A percentile compares a stretch with the other conserved stretches of the same genome.
Conservation (phyloP, 2,113 vertebrate genomes). For the Phylloscopus trochiloides region DNA sequence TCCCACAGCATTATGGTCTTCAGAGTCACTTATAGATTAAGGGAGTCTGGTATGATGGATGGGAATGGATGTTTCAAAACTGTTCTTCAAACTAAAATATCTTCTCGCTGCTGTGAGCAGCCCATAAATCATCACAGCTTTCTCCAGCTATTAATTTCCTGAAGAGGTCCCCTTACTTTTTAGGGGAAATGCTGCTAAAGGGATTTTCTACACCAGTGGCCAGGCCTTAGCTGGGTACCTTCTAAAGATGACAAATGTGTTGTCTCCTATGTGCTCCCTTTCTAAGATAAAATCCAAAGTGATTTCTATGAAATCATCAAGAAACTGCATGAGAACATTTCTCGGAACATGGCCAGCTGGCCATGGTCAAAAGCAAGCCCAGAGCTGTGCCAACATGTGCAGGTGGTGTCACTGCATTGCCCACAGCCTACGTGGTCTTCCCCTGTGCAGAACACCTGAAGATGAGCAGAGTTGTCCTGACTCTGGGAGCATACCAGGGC, state of each 20-base stretch:
- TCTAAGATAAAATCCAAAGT: not conserved
- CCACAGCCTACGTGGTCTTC: not conserved
- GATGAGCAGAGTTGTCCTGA: not conserved
- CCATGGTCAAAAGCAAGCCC: not conserved
- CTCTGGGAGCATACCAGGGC: not conserved
- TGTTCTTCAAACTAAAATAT: not conserved
- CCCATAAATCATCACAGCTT: not conserved
- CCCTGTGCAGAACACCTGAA: not conserved
- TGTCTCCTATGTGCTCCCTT: not conserved
- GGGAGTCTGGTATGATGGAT: not conserved
- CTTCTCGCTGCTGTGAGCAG: not conserved
- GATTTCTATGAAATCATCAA: not conserved
- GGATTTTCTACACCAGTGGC: not conserved
- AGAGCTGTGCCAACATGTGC: not conserved
- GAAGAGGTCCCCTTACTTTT: not conserved
- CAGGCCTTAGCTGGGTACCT: not conserved
- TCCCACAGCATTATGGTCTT: not conserved
- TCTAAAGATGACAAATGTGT: rapidly evolving
- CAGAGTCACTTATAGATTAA: not conserved
- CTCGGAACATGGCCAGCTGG: not conserved
- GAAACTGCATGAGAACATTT: not conserved
- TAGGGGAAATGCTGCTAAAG: not conserved
- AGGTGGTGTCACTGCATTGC: not conserved
- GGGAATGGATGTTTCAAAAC: not conserved
- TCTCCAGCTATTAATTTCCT: not conserved